These are phyloP conservation scores for Pipistrellus pipistrellus DNA, from an alignment of 2,797 vertebrate genomes.

Conservation along the genomic window DNA sequence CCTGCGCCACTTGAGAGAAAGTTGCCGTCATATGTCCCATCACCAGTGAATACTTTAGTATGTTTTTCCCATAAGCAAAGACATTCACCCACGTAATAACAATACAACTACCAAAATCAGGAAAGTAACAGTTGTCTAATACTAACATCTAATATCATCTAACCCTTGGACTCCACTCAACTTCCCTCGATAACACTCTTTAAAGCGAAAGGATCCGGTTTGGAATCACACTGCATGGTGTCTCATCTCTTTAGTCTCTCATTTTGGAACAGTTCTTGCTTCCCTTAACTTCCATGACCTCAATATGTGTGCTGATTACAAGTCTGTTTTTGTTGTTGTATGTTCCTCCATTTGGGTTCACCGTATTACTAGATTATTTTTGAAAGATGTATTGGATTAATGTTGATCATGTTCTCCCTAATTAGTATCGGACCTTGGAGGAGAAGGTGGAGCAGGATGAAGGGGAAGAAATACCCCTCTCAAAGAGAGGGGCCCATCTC, in stretches of 20 bases:
- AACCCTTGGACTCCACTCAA: neutral
- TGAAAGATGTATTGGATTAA: neutral
- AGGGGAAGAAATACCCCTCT: slow-evolving; percentile 41
- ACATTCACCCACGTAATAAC: neutral
- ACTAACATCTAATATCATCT: neutral
- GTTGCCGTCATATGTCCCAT: neutral
- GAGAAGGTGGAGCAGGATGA: slow-evolving; percentile 12
- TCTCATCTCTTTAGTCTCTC: neutral
- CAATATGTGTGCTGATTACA: neutral
- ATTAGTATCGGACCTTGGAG: neutral
- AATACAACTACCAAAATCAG: slow-evolving; percentile 6
- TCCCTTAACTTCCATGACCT: slow-evolving; percentile 28
- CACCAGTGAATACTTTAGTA: neutral
- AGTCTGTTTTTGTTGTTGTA: slow-evolving; percentile 18
- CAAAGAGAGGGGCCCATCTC: neutral
- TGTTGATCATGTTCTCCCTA: slow-evolving; percentile 15
- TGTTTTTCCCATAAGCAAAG: slow-evolving; percentile 34
- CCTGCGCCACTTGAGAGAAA: neutral
- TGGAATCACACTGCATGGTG: neutral
- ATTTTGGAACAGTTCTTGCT: neutral
- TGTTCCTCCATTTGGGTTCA: neutral
- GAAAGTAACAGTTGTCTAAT: neutral
- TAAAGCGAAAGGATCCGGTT: neutral
- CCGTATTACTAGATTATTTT: neutral
- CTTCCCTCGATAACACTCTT: neutral